These are phyloP conservation scores for Mormyrus lacerda DNA, from an alignment of 2,113 vertebrate species.

Conservation along the genomic window DNA sequence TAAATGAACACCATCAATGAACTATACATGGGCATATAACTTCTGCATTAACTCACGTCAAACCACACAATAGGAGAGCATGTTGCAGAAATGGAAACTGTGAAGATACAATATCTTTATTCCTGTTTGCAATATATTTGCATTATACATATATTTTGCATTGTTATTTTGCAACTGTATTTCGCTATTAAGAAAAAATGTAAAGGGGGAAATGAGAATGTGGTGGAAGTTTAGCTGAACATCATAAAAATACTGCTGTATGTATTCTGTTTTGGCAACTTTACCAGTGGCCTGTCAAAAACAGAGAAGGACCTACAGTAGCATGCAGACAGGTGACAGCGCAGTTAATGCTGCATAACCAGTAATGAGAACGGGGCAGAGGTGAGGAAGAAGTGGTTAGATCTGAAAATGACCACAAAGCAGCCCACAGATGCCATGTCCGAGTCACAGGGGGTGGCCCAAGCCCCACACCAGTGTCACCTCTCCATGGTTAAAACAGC, in stretches of 20 bases:
- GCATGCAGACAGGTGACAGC: background rate
- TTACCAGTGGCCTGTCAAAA: background rate
- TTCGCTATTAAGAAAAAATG: background rate
- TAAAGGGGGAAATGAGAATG: background rate
- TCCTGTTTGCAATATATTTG: background rate
- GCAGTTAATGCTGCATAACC: background rate
- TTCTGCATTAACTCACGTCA: background rate
- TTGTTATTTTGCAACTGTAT: background rate
- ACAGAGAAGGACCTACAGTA: background rate
- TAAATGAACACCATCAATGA: background rate
- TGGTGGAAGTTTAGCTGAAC: background rate
- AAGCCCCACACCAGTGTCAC: background rate
- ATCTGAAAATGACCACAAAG: background rate
- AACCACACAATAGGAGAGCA: background rate
- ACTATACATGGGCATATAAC: background rate
- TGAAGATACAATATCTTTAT: background rate
- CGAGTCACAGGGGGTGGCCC: background rate
- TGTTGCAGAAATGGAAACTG: background rate
- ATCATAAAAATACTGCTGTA: background rate
- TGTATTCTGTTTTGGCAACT: background rate
- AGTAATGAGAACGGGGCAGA: background rate
- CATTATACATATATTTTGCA: background rate
- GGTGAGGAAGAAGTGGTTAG: background rate
- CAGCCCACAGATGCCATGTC: background rate
- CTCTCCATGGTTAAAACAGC: background rate